Evolutionary conservation across 2,888 invertebrate genomes (phyloP), one percentile per base, ranked within the genome.

Genomic region (Epirrhoe tristata): DNA sequence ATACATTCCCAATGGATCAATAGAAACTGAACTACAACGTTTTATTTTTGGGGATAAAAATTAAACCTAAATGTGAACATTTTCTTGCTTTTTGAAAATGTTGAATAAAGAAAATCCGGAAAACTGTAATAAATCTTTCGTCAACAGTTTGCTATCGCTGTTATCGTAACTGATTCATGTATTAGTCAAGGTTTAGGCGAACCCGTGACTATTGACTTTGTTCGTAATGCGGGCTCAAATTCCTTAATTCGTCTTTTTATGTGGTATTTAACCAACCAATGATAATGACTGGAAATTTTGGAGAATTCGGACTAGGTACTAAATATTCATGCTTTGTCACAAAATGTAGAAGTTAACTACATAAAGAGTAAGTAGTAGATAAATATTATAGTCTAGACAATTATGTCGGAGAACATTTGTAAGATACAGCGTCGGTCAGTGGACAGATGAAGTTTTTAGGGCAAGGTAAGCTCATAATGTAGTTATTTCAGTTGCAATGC

Each of bases 151-250:
- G 64, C 75, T 81, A 80, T 76, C 71, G 62, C 67, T 51, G 63
- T 70, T 71, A 72, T 71, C 69, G 64, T 59, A 58, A 57, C 72
- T 83, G 83, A 83, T 73, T 83, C 82, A 82, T 76, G 75, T 74
- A 67, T 82, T 84, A 83, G 75, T 82, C 82, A 85, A 81, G 75
- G 81, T 81, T 77, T 73, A 69, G 69, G 34, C 69, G 48, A 69
- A 69, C 64, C 67, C 53, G 75, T 72, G 68, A 72, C 72, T 78
- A 76, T 80, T 77, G 78, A 72, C 61, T 65, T 56, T 75, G 70
- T 81, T 80, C 79, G 74, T 81, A 80, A 81, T 72, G 61, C 72
- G 52, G 48, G 67, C 72, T 63, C 64, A 46, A 64, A 60, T 61
- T 61, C 53, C 54, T 61, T 68, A 53, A 53, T 63, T 68, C 54